phyloP scores from a whole-genome alignment of 35 echinoderm and acorn worm species.

The Diadema setosum region DNA sequence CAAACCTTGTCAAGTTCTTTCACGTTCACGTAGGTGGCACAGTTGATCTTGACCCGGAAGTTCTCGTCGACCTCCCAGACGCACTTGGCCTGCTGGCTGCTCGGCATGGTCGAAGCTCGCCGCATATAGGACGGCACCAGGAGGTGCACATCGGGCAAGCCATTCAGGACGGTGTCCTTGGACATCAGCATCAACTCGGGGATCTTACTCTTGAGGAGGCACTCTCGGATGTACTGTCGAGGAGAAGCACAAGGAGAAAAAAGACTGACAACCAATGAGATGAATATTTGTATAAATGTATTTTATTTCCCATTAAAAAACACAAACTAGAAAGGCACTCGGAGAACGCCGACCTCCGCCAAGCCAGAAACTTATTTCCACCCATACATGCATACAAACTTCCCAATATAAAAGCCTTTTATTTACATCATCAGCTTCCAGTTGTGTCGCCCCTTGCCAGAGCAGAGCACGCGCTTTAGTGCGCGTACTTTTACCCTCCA shows the following conservation, averaged over 20 bases:
- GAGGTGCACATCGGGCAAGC: slow-evolving; percentile 78
- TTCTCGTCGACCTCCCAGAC: slow-evolving; percentile 69
- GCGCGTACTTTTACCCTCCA: too few relatives aligned
- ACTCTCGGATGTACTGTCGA: slow-evolving; percentile 87
- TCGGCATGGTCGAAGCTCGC: slow-evolving; percentile 33
- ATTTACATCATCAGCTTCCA: too few relatives aligned
- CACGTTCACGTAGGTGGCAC: slow-evolving; percentile 98
- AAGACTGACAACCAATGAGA: too few relatives aligned
- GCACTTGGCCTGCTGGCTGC: slow-evolving; percentile 48
- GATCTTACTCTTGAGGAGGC: slow-evolving; percentile 63
- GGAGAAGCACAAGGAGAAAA: background rate
- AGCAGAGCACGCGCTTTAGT: too few relatives aligned
- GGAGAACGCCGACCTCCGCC: too few relatives aligned
- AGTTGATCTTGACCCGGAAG: slow-evolving; percentile 86
- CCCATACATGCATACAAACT: too few relatives aligned
- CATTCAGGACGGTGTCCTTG: slow-evolving; percentile 88
- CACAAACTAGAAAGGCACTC: too few relatives aligned
- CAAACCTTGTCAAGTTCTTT: slow-evolving; percentile 96
- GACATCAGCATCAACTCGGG: slow-evolving; percentile 99
- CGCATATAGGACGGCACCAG: slow-evolving; percentile 92
- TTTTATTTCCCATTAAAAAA: too few relatives aligned
- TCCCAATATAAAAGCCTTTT: too few relatives aligned
- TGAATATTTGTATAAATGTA: too few relatives aligned
- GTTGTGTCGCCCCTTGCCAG: too few relatives aligned
- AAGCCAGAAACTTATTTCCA: too few relatives aligned